Evolutionary conservation across 2,113 vertebrate genomes (phyloP).

Genomic region (Xyrauchen texanus): DNA sequence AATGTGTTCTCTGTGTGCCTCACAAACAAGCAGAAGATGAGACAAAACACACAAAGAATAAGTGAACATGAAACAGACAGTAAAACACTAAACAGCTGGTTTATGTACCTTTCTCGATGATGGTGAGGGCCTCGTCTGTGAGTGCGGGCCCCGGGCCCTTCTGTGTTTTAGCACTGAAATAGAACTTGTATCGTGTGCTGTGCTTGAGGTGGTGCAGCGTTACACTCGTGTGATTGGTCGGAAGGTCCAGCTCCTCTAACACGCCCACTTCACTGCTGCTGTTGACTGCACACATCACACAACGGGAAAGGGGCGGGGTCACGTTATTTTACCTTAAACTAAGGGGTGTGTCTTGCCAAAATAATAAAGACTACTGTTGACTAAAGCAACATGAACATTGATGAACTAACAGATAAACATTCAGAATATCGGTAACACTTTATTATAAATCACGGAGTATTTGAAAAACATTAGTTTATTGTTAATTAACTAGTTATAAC

Average conservation of each 20-base stretch:
- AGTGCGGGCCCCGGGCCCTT: conserved; percentile 83
- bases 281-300: conserved; percentile 80
- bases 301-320: conserved; percentile 44
- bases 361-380: too few species aligned
- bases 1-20: too few species aligned
- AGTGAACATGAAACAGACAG: neutral
- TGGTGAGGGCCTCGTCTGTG: conserved; percentile 87
- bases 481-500: too few species aligned
- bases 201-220: conserved; percentile 90
- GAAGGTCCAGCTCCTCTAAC: conserved; percentile 84
- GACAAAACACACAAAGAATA: neutral
- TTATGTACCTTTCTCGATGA: conserved; percentile 88
- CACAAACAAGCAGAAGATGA: too few species aligned
- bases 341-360: too few species aligned
- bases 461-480: too few species aligned
- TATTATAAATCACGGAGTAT: too few species aligned
- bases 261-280: conserved; percentile 89
- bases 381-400: too few species aligned
- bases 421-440: too few species aligned
- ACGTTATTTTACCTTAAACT: conserved; percentile 1
- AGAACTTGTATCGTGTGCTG: conserved; percentile 96
- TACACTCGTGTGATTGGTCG: conserved; percentile 88
- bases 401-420: too few species aligned
- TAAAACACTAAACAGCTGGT: conserved; percentile 25
- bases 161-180: conserved; percentile 86